A percentile compares a stretch with the other conserved stretches of the same genome.
Conservation (phyloP, 2,888 invertebrate species). For the Apomyelois bistriatella region DNA sequence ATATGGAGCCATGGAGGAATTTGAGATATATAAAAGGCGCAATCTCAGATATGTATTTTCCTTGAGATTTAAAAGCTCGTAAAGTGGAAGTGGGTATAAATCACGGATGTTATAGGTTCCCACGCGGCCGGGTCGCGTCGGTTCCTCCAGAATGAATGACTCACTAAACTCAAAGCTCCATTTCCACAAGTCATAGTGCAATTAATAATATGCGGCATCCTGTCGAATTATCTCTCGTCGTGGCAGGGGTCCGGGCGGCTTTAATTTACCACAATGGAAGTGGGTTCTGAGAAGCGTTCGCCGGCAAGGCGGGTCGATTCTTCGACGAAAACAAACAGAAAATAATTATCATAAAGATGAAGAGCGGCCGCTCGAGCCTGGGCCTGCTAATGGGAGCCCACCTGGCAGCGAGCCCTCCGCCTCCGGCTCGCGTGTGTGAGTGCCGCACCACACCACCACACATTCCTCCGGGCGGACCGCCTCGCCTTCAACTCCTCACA, state of each 20-base stretch:
- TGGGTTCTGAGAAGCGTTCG: constrained; percentile 75
- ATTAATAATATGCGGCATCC: constrained; percentile 81
- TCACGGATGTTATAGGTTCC: constrained; percentile 60
- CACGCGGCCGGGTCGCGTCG: constrained; percentile 60
- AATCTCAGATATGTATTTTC: constrained; percentile 35
- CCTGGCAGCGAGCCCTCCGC: constrained; percentile 59
- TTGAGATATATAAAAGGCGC: constrained; percentile 35
- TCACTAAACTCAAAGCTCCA: constrained; percentile 75
- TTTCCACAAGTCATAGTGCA: constrained; percentile 81
- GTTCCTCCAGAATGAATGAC: constrained; percentile 72
- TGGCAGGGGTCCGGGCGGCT: constrained; percentile 79
- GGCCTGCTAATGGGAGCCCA: constrained; percentile 75
- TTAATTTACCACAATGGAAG: constrained; percentile 80
- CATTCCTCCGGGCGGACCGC: constrained; percentile 32
- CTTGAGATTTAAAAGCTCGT: constrained; percentile 48
- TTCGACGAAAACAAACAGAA: constrained; percentile 80
- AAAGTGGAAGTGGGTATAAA: constrained; percentile 51
- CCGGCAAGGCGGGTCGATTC: constrained; percentile 75
- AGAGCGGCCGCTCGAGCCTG: constrained; percentile 75
- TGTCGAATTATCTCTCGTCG: constrained; percentile 79
- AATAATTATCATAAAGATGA: constrained; percentile 81
- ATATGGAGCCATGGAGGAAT: constrained; percentile 38
- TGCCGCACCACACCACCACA: constrained; percentile 35
- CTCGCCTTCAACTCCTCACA: constrained; percentile 16
- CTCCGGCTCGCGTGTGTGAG: constrained; percentile 36